Evolutionary conservation across 2,113 vertebrate genomes (phyloP).

Genomic region (Mirounga angustirostris): DNA sequence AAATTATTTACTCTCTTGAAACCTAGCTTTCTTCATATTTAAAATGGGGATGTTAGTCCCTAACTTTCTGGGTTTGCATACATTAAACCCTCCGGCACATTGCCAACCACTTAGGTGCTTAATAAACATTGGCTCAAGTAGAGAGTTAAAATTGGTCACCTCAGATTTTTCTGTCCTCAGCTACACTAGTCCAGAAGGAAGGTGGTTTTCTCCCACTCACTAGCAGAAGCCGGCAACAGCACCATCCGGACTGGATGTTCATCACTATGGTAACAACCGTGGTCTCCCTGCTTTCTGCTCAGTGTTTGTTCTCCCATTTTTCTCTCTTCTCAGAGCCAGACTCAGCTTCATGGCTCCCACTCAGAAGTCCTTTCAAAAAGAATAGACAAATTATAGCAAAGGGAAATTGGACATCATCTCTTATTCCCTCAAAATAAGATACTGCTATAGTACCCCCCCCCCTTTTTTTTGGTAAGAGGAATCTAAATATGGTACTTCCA

Average conservation of each 20-base stretch:
- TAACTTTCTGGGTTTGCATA: neutral
- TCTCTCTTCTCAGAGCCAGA: conserved; percentile 66
- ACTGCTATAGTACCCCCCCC: neutral
- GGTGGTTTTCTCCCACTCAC: conserved; percentile 53
- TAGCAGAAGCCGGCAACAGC: neutral
- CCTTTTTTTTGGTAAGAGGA: neutral
- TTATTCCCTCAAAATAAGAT: conserved; percentile 46
- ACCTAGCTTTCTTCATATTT: conserved; percentile 18
- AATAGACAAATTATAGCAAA: conserved; percentile 77
- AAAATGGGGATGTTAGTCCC: neutral
- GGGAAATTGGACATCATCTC: conserved; percentile 54
- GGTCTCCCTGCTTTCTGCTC: conserved; percentile 47
- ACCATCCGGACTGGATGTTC: conserved; percentile 50
- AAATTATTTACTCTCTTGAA: conserved; percentile 24
- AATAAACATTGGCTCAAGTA: neutral
- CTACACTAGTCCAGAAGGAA: conserved; percentile 21
- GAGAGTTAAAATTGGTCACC: conserved; percentile 33
- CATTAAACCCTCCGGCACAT: neutral
- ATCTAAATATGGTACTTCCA: conserved; percentile 8
- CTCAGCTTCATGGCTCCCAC: conserved; percentile 63
- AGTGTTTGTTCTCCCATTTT: conserved; percentile 61
- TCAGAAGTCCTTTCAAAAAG: conserved; percentile 71
- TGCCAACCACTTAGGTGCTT: neutral
- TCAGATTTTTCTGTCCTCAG: conserved; percentile 38
- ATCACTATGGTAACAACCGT: conserved; percentile 81